These are phyloP conservation scores for Salticus scenicus DNA, from an alignment of 2,888 invertebrate genomes.

Conservation along the genomic window DNA sequence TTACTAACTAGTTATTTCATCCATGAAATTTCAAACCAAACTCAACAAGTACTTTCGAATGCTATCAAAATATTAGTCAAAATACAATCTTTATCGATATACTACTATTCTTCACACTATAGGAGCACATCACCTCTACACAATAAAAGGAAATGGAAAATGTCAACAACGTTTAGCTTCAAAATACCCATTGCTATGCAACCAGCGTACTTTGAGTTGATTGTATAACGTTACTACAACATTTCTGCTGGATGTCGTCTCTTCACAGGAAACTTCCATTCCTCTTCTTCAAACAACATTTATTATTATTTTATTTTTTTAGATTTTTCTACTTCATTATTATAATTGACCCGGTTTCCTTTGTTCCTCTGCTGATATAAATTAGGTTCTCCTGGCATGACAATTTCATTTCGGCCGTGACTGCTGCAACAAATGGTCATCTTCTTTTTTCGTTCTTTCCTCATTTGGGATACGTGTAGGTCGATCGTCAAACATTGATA, in stretches of 20 bases:
- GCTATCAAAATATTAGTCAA: too few species aligned
- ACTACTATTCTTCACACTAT: too few species aligned
- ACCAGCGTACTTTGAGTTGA: not conserved
- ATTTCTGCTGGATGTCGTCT: not conserved
- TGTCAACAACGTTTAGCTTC: conserved; percentile 23
- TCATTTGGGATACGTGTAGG: conserved; percentile 22
- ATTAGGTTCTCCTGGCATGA: conserved; percentile 32
- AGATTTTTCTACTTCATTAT: not conserved
- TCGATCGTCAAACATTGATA: conserved; percentile 18
- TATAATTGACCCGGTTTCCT: conserved; percentile 23
- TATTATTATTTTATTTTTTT: not conserved
- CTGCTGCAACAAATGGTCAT: conserved; percentile 7
- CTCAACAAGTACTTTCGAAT: too few species aligned
- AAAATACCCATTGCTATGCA: conserved; percentile 55
- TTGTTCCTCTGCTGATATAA: conserved; percentile 48
- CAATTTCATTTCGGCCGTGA: conserved; percentile 38
- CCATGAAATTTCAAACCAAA: too few species aligned
- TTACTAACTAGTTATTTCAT: too few species aligned
- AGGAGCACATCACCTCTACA: conserved; percentile 4
- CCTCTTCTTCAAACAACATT: conserved; percentile 18
- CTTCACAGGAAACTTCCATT: not conserved
- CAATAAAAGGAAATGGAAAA: conserved; percentile 48
- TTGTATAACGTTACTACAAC: conserved; percentile 13
- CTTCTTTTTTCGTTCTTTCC: not conserved
- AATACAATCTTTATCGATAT: too few species aligned